Conservation (phyloP, 2,113 vertebrate genomes). For the Riparia riparia region DNA sequence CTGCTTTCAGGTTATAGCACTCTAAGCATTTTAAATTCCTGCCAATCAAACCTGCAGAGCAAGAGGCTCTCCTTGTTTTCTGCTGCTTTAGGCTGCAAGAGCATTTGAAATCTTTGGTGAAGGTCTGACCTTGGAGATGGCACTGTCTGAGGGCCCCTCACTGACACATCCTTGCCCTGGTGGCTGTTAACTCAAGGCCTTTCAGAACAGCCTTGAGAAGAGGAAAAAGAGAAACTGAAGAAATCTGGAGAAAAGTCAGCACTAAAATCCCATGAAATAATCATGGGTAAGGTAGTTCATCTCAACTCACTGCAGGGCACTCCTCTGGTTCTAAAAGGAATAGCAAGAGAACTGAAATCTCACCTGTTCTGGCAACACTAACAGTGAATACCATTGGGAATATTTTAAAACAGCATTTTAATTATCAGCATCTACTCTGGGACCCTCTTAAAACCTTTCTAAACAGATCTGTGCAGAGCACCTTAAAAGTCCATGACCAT, state of each 20-base stretch:
- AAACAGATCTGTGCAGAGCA: background rate
- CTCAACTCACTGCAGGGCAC: background rate
- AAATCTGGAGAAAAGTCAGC: background rate
- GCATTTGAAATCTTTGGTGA: background rate
- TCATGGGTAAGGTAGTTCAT: background rate
- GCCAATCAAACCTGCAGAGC: background rate
- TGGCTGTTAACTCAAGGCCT: background rate
- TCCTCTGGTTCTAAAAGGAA: background rate
- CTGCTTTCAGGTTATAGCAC: background rate
- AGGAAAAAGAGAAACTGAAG: background rate
- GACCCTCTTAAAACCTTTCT: background rate
- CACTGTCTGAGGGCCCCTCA: background rate
- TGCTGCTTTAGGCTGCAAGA: background rate
- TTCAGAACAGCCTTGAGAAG: background rate
- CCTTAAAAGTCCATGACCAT: background rate
- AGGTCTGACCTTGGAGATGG: background rate
- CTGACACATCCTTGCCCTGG: background rate
- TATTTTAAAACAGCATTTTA: constrained; percentile 19
- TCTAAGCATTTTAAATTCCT: background rate
- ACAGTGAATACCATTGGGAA: background rate
- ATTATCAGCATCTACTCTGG: constrained; percentile 6
- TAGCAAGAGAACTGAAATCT: background rate
- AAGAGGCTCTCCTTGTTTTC: background rate
- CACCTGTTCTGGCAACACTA: background rate
- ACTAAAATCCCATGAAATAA: background rate